Evolutionary conservation across 1,140 invertebrate genomes (phyloP).

Genomic region (Phymastichus coffea): DNA sequence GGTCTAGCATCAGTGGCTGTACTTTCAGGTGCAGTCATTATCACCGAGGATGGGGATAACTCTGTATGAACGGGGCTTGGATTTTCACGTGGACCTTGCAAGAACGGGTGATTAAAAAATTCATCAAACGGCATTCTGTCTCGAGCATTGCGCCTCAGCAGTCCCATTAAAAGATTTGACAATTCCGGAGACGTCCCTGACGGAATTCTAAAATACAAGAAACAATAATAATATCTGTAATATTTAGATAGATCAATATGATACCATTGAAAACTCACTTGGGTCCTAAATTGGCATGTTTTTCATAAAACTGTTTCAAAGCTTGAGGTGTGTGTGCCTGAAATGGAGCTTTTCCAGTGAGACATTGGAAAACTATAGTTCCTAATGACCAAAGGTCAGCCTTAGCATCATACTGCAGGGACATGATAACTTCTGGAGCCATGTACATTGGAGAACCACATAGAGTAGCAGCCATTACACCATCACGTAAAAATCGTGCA

Average conservation of each 20-base stretch:
- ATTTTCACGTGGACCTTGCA: constrained; percentile 66
- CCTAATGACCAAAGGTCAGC: constrained; percentile 99
- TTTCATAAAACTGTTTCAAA: constrained; percentile 96
- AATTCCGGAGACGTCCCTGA: constrained; percentile 87
- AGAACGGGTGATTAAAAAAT: constrained; percentile 91
- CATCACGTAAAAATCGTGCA: constrained; percentile 96
- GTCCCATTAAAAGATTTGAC: constrained; percentile 79
- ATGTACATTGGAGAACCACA: constrained; percentile 99
- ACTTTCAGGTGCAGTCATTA: constrained; percentile 42
- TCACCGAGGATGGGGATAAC: constrained; percentile 51
- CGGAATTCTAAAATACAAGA: constrained; percentile 75
- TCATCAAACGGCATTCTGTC: constrained; percentile 95
- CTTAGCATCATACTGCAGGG: constrained; percentile 96
- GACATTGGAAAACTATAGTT: constrained; percentile 98
- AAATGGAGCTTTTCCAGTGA: constrained; percentile 98
- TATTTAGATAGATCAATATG: neutral
- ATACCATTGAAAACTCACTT: constrained; percentile 68
- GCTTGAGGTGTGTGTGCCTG: constrained; percentile 98
- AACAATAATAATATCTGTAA: constrained; percentile 19
- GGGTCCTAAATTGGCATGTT: constrained; percentile 91
- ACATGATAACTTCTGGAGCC: constrained; percentile 99
- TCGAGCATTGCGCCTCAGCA: constrained; percentile 88
- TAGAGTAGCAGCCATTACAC: constrained; percentile 98
- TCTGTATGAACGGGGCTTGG: constrained; percentile 47
- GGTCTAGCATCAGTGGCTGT: constrained; percentile 40